Base-by-base conservation (phyloP, 2,113 vertebrate genomes). In the Podocnemis expansa region DNA sequence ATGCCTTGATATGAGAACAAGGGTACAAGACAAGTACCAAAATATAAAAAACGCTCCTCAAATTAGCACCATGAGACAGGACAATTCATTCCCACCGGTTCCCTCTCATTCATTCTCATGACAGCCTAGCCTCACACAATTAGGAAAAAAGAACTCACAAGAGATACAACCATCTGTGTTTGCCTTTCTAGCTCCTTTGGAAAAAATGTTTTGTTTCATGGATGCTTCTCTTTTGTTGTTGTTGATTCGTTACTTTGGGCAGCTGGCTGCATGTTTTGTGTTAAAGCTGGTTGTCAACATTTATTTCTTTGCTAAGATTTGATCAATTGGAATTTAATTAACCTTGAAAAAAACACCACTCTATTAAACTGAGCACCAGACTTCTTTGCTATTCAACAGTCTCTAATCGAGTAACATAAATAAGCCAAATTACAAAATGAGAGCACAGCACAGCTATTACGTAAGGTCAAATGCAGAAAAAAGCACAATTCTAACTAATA, bases 381-480 rank as follows among this genome's bases (percentile, higher is more conserved):
- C 82, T 88, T 85, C 63, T 92, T 93, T 80, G 21, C 31, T 94
- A 78, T 91, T 93, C 58, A 88, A 73, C 47, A 34, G 81, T 80
- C 95, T 94, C 43, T 34, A 47, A 12, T 21, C 43, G 73, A 92
- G 75, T 0, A 43, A 21, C 58, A 56, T 34, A 63, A 54, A 87
- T 55, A 38, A 8, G 19, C n/a, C 47, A 45, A 47, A 45, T n/a
- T 34, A n/a, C 31, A 73, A 58, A 84, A 31, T 93, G 55, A 54
- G 31, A 0, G 2, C 21, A 51, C 8, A 1, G 31, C 55, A 45
- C 13, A 52, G 78, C 43, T 0, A 1, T 58, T 84, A 38, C 4
- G 8, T 0, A 2, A 85, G 78, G n/a, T 85, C 80, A 80, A 84
- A 89, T 54, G 8, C 38, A 84, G 47, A 38, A 88, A 45, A 19